Evolutionary conservation across 1,140 invertebrate genomes (phyloP), one percentile per base, ranked within the genome.

Genomic region (Radopholus similis): DNA sequence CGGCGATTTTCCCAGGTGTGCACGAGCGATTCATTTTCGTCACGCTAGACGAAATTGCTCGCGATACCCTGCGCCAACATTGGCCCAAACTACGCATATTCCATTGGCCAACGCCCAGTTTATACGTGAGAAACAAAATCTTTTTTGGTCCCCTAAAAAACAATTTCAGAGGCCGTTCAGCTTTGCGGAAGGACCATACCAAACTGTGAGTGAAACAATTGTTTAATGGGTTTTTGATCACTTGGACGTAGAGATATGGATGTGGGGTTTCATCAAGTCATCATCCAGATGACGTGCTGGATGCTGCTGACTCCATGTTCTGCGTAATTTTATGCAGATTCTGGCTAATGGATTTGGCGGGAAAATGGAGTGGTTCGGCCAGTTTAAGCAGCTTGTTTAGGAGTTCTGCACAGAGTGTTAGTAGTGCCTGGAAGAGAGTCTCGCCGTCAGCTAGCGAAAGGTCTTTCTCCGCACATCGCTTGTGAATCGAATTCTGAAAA

Each of bases 161-260:
- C 9, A 9, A 64, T 74, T 82, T 63, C 58, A 81, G 78, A 82
- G 76, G 62, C 77, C 75, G 23, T 81, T 81, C 64, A 73, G 69
- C 23, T 80, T 81, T 53, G 80, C 78, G n/a, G 78, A 81, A 68
- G 78, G 78, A 49, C 72, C 78, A 0, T 81, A 81, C 49, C 78
- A 81, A 57, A 79, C 77, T 32, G 47, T 51, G n/a, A 23, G 30
- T 49, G 9, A 13, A 8, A 49, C 9, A 49, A 11, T 49, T 49
- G 1, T 21, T 49, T 49, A 2, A 42, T 13, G 18, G 1, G 38
- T 13, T 13, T 42, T 42, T 13, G 18, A 42, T 42, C 1, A 13
- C 11, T 42, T n/a, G 18, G 18, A 42, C 11, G 1, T 13, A 18
- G 11, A 42, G 18, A 1, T 13, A 42, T 13, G 26, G 4, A 4